Percentiles rank a stretch among this genome's conserved stretches.
Evolutionary conservation across 2,888 invertebrate species (phyloP).

Genomic region (Neelides folsomi): DNA sequence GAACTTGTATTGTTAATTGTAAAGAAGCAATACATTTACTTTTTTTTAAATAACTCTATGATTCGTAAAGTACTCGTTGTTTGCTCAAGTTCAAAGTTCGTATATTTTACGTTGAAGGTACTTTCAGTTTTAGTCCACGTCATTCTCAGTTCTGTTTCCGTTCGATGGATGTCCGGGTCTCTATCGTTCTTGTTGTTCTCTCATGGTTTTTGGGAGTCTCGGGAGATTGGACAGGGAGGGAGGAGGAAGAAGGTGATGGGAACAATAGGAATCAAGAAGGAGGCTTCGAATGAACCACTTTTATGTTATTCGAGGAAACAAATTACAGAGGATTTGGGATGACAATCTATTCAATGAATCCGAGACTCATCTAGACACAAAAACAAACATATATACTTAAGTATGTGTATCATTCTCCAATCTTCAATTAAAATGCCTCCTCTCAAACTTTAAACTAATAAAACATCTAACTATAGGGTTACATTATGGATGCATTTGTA

Average conservation of each 20-base stretch:
- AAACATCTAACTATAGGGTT: too few relatives aligned
- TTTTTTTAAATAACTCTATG: slow-evolving; percentile 14
- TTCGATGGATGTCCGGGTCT: slow-evolving; percentile 22
- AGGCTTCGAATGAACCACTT: slow-evolving; percentile 14
- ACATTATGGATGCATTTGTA: too few relatives aligned
- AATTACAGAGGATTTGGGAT: slow-evolving; percentile 16
- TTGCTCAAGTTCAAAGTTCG: slow-evolving; percentile 8
- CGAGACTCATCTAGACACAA: slow-evolving; percentile 29
- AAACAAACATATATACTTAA: slow-evolving; percentile 19
- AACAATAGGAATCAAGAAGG: slow-evolving; percentile 12
- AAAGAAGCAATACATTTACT: too few relatives aligned
- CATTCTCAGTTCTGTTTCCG: slow-evolving; percentile 21
- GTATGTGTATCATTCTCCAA: too few relatives aligned
- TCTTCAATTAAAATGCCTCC: too few relatives aligned
- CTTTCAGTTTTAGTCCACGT: slow-evolving; percentile 20
- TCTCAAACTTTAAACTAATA: too few relatives aligned
- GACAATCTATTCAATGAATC: slow-evolving; percentile 27
- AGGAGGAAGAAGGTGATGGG: slow-evolving; percentile 12
- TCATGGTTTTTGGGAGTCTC: slow-evolving; percentile 13
- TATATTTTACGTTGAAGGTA: slow-evolving; percentile 12
- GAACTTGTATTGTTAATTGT: too few relatives aligned
- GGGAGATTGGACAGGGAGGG: slow-evolving; percentile 12
- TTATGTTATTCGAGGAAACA: slow-evolving; percentile 11
- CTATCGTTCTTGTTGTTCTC: slow-evolving; percentile 19
- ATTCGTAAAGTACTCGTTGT: slow-evolving; percentile 14